Conservation (phyloP, 1,140 invertebrate species). For the Zaprionus tsacasi region DNA sequence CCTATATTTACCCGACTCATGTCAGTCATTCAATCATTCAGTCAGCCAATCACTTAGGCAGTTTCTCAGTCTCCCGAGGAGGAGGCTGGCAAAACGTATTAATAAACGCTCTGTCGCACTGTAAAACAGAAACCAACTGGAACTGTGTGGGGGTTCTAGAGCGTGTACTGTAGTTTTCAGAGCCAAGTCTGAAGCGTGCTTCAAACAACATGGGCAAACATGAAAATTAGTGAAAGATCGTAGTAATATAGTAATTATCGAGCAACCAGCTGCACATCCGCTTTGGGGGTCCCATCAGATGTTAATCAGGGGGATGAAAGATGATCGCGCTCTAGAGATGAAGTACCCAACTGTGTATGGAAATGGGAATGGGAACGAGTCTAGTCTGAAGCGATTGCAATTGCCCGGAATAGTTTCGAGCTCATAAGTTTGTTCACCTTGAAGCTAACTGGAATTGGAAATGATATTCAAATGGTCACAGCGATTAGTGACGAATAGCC, state of each 20-base stretch:
- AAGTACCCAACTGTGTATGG: not conserved
- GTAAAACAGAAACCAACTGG: not conserved
- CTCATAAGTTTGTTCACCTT: not conserved
- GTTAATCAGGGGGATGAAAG: not conserved
- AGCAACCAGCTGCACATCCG: conserved; percentile 21
- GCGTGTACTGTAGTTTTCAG: not conserved
- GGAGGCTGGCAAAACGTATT: not conserved
- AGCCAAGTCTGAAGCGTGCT: not conserved
- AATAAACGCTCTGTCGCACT: not conserved
- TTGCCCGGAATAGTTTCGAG: not conserved
- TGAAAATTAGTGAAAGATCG: conserved; percentile 7
- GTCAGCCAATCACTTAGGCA: not conserved
- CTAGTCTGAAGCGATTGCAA: not conserved
- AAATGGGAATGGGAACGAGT: not conserved
- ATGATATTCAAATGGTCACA: conserved; percentile 13
- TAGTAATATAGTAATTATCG: not conserved
- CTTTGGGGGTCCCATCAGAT: conserved; percentile 8
- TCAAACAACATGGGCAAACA: conserved; percentile 1
- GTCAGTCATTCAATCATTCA: not conserved
- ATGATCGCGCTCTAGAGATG: conserved; percentile 17
- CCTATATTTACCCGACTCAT: not conserved
- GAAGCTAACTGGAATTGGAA: not conserved
- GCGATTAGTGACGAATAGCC: conserved; percentile 4
- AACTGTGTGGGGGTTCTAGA: not conserved
- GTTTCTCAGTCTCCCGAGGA: not conserved